Evolutionary conservation across 2,113 vertebrate genomes (phyloP).

Genomic region (Epinephelus fuscoguttatus): DNA sequence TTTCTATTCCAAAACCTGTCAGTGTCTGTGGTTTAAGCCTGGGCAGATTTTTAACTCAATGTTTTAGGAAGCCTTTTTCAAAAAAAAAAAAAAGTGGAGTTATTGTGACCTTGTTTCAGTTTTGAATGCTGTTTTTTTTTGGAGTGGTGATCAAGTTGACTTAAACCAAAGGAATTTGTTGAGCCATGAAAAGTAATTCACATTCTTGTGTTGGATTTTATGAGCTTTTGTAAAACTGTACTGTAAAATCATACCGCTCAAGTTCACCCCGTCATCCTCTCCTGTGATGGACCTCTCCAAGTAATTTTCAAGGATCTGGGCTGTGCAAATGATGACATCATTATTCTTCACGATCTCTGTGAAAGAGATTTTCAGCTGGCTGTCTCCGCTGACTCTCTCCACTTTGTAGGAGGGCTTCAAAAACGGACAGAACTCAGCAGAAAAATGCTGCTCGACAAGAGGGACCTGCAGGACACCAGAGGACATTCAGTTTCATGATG

Average conservation of each 20-base stretch:
- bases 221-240: not conserved
- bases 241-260: slow-evolving; percentile 86
- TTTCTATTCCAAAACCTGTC: slow-evolving; percentile 62
- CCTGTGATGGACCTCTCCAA: slow-evolving; percentile 84
- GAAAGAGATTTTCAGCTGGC: slow-evolving; percentile 95
- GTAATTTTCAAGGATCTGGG: slow-evolving; percentile 96
- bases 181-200: not conserved
- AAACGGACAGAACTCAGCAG: slow-evolving; percentile 88
- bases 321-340: slow-evolving; percentile 96
- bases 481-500: not conserved
- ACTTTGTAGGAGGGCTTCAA: slow-evolving; percentile 88
- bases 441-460: slow-evolving; percentile 93
- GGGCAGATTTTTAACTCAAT: slow-evolving; percentile 31
- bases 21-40: slow-evolving; percentile 43
- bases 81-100: not conserved
- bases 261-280: slow-evolving; percentile 88
- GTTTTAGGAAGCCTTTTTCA: not conserved
- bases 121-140: not conserved
- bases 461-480: slow-evolving; percentile 85
- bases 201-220: not conserved
- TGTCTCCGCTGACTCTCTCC: slow-evolving; percentile 91
- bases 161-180: not conserved
- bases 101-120: not conserved
- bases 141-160: not conserved
- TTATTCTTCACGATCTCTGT: slow-evolving; percentile 87